Conservation (phyloP, 2,888 invertebrate genomes). For the Sceliomorpha sp. region DNA sequence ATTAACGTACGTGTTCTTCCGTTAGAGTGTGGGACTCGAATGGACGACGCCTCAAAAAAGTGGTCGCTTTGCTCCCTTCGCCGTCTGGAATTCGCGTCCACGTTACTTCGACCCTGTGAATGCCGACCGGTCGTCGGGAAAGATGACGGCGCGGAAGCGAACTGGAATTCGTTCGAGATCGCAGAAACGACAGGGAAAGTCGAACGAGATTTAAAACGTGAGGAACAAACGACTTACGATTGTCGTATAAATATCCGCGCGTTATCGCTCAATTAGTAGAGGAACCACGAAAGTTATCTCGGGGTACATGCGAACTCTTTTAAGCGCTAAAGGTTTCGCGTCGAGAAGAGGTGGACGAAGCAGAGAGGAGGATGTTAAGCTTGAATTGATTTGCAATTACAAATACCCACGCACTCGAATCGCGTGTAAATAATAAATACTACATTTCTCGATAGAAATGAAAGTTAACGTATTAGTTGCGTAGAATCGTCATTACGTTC, state of each 20-base stretch:
- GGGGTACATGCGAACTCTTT: constrained; percentile 61
- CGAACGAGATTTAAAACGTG: background rate
- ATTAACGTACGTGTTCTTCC: constrained; percentile 34
- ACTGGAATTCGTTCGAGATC: too few species aligned
- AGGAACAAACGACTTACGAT: background rate
- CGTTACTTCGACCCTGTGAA: too few species aligned
- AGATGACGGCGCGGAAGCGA: too few species aligned
- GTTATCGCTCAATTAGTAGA: constrained; percentile 72
- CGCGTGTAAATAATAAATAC: too few species aligned
- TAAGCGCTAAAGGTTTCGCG: background rate
- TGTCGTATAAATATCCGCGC: constrained; percentile 51
- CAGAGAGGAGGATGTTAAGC: background rate
- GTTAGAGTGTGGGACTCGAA: constrained; percentile 21
- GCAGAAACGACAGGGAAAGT: too few species aligned
- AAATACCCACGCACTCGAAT: background rate
- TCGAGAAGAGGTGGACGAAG: constrained; percentile 15
- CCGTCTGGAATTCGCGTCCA: too few species aligned
- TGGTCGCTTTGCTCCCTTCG: background rate
- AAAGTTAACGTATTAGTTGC: too few species aligned
- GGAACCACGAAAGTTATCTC: constrained; percentile 66
- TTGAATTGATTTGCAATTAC: constrained; percentile 13
- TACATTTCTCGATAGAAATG: too few species aligned
- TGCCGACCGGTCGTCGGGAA: too few species aligned
- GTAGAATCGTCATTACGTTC: too few species aligned
- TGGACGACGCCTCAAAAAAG: constrained; percentile 1